These are phyloP conservation scores for Aphaenogaster rudis DNA, from an alignment of 1,140 invertebrate species.

Conservation along the genomic window DNA sequence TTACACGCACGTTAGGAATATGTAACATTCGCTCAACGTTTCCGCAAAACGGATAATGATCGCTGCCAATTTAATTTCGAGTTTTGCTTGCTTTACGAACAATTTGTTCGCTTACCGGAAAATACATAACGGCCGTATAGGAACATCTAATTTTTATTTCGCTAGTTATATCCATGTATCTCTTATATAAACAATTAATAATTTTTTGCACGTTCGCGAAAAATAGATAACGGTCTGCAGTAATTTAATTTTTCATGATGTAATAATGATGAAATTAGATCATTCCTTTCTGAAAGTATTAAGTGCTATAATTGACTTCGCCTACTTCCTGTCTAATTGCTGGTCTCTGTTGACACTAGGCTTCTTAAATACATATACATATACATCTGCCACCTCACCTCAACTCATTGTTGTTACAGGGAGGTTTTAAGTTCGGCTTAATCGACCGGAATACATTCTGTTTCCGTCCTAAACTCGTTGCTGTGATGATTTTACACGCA, in stretches of 20 bases:
- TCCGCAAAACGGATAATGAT: constrained; percentile 8
- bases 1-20: constrained; percentile 19
- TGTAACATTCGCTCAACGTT: neutral
- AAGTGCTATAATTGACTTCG: neutral
- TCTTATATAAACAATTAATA: neutral
- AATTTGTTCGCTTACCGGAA: neutral
- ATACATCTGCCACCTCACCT: neutral
- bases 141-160: constrained; percentile 21
- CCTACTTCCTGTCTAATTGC: neutral
- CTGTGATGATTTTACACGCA: constrained; percentile 83
- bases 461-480: constrained; percentile 83
- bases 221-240: neutral
- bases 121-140: neutral
- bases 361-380: neutral
- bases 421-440: constrained; percentile 86
- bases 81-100: neutral
- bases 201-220: neutral
- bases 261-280: constrained; percentile 1
- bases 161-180: neutral
- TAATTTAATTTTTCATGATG: neutral
- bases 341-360: neutral
- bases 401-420: constrained; percentile 79
- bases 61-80: neutral
- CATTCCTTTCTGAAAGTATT: constrained; percentile 8
- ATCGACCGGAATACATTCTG: constrained; percentile 65